Evolutionary conservation across 2,797 vertebrate genomes (phyloP), one percentile per base, ranked within the genome.

Genomic region (Propithecus deckenii): DNA sequence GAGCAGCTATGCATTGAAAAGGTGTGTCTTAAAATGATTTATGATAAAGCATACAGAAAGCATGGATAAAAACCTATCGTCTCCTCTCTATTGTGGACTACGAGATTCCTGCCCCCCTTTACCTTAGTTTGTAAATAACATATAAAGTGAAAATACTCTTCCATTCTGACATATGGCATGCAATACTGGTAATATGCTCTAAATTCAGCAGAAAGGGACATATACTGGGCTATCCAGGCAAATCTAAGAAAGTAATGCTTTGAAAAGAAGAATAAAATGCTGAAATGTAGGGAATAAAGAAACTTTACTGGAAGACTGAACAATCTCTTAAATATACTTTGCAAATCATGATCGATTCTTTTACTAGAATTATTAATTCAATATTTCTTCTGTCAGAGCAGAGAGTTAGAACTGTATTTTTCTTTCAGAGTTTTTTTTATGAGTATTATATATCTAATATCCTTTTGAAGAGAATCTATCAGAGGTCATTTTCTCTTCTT

Each of bases 11-110:
- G 50, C 35, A 28, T 23, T 23, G 52, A 75, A 78, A 95, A 72
- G 67, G 46, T 97, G 46, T 86, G 41, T 94, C 94, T 71, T 91
- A 95, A 78, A 90, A 97, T 1, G 22, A 85, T 84, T 95, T 97
- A 92, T 85, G n/a, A 79, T 89, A 80, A 98, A 95, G 55, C 23
- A 87, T 35, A 28, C 23, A 23, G 9, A 89, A 94, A 96, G 17
- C 4, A 41, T 48, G 18, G 38, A 85, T 95, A 50, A 59, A 93
- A 74, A 69, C 69, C 22, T 11, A 15, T 5, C 30, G 30, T 12
- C 6, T 80, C 48, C 23, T 85, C 50, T 83, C 12, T 81, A 43
- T 30, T 79, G 4, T 48, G 25, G 2, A 1, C 4, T 65, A 6
- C 91, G 11, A 72, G n/a, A 30, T 61, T n/a, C 17, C 55, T 8